phyloP scores from a whole-genome alignment of 2,113 vertebrate species.

The Podilymbus podiceps region DNA sequence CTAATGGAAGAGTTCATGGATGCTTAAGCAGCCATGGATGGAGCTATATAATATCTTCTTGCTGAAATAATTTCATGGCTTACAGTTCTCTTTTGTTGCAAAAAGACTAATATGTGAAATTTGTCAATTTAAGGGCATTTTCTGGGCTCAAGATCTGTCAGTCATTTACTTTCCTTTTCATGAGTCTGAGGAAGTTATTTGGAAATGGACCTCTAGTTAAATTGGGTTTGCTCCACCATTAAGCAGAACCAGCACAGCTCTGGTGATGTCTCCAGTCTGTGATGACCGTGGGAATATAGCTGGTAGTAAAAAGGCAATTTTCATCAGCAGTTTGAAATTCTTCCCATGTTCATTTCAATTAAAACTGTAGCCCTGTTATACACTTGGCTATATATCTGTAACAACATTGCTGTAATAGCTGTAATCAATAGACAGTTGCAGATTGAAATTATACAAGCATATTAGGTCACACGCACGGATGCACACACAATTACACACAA shows the following conservation, averaged over 20 bases:
- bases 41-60: neutral
- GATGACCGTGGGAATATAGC: neutral
- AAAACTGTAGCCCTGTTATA: neutral
- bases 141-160: neutral
- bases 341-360: conserved; percentile 18
- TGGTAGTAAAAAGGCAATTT: conserved; percentile 23
- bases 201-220: neutral
- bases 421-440: neutral
- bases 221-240: neutral
- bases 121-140: neutral
- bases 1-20: conserved; percentile 20
- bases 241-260: neutral
- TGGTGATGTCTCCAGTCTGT: neutral
- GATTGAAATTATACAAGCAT: neutral
- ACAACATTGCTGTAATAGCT: conserved; percentile 27
- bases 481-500: neutral
- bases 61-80: neutral
- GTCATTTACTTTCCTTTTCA: neutral
- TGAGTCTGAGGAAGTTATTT: neutral
- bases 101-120: neutral
- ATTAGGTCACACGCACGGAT: neutral
- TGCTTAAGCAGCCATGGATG: neutral
- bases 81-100: neutral
- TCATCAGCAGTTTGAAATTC: conserved; percentile 22
- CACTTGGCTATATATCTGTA: neutral